Percentiles rank a stretch among this genome's conserved stretches.
Conservation (phyloP, 2,113 vertebrate species). For the Cathartes aura region DNA sequence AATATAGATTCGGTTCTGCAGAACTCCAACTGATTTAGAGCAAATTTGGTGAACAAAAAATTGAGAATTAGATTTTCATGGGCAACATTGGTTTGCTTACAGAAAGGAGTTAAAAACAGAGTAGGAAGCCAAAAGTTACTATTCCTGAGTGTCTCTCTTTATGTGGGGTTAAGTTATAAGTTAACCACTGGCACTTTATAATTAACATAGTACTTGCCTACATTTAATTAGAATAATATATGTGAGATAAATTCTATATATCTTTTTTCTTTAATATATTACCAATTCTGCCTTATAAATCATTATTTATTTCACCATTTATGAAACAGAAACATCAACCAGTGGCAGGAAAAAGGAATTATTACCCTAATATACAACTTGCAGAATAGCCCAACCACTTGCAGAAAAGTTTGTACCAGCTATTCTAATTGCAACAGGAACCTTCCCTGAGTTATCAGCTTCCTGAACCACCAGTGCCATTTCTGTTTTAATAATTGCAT, state of each 20-base stretch:
- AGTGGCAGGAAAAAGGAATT: not conserved
- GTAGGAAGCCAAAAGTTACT: not conserved
- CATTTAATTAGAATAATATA: not conserved
- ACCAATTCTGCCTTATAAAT: not conserved
- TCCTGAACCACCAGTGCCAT: not conserved
- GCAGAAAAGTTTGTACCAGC: not conserved
- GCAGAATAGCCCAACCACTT: not conserved
- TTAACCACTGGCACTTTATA: not conserved
- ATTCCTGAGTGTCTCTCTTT: not conserved
- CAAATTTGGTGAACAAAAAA: not conserved
- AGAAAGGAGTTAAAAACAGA: not conserved
- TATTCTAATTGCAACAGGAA: not conserved
- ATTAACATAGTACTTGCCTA: not conserved
- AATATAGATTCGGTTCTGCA: not conserved
- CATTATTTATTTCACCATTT: not conserved
- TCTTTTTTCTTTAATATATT: not conserved
- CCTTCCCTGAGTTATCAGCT: not conserved
- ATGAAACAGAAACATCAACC: not conserved
- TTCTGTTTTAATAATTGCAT: not conserved
- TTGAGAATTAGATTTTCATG: not conserved
- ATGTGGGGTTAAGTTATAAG: not conserved
- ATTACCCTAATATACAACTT: not conserved
- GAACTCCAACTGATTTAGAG: not conserved
- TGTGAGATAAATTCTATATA: not conserved
- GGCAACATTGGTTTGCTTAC: not conserved